Conservation (phyloP, 2,888 invertebrate genomes). For the Pseudococcus viburni region DNA sequence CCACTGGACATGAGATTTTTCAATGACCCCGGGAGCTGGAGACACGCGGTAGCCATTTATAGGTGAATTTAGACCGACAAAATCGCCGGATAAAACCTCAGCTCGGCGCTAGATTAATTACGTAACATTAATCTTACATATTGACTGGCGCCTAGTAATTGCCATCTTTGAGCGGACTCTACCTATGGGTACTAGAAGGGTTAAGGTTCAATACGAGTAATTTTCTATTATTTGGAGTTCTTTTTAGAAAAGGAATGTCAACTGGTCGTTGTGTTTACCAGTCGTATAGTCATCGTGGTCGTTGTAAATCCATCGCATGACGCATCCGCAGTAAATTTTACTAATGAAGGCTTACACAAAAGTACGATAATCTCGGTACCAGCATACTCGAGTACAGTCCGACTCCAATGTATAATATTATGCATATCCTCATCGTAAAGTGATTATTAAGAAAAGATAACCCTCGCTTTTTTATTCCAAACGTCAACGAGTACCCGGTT, state of each 20-base stretch:
- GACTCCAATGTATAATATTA: constrained; percentile 1
- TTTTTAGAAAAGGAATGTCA: constrained; percentile 13
- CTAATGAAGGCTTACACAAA: constrained; percentile 49
- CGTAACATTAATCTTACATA: constrained; percentile 7
- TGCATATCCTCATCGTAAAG: constrained; percentile 7
- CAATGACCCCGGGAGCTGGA: constrained; percentile 20
- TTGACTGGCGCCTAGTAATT: constrained; percentile 20
- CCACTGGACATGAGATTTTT: constrained; percentile 40
- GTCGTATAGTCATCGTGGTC: background rate
- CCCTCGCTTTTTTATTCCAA: background rate
- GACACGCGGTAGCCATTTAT: background rate
- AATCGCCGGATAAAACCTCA: background rate
- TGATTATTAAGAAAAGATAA: constrained; percentile 42
- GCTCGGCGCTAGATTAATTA: background rate
- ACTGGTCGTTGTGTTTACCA: constrained; percentile 15
- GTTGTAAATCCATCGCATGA: constrained; percentile 13
- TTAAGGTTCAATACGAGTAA: background rate
- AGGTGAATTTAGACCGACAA: background rate
- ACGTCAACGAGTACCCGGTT: constrained; percentile 27
- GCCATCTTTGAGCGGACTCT: background rate
- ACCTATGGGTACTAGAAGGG: background rate
- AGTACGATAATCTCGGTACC: constrained; percentile 47
- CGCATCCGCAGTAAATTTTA: constrained; percentile 42
- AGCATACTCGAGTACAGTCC: background rate
- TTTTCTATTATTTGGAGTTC: constrained; percentile 23